Evolutionary conservation across 2,888 invertebrate species (phyloP).

Genomic region (Deroplatys truncata): DNA sequence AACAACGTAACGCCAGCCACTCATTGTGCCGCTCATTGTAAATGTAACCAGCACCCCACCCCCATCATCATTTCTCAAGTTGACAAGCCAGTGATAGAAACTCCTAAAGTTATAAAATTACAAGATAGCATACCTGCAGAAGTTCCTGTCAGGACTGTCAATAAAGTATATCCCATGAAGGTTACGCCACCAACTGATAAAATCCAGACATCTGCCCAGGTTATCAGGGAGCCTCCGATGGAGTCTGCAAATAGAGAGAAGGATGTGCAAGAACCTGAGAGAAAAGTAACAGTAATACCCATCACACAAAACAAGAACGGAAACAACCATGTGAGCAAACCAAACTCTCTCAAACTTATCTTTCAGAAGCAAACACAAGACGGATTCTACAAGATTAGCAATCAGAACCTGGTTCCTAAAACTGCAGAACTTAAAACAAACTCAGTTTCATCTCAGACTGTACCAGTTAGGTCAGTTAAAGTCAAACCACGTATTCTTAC

Average conservation of each 20-base stretch:
- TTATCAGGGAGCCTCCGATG: background rate
- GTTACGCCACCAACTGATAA: background rate
- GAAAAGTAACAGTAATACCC: background rate
- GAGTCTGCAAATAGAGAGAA: background rate
- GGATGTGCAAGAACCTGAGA: background rate
- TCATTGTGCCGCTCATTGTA: background rate
- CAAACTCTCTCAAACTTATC: constrained; percentile 45
- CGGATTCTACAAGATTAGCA: constrained; percentile 48
- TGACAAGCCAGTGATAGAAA: background rate
- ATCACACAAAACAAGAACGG: constrained; percentile 25
- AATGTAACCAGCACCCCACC: background rate
- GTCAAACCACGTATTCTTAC: constrained; percentile 3
- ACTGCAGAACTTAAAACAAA: background rate
- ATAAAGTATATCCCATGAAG: constrained; percentile 4
- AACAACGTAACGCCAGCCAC: background rate
- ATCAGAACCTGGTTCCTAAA: constrained; percentile 32
- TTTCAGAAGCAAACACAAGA: constrained; percentile 49
- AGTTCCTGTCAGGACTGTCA: background rate
- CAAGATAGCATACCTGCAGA: background rate
- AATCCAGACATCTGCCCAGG: background rate
- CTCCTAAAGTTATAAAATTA: background rate
- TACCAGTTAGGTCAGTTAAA: background rate
- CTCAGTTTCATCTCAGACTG: background rate
- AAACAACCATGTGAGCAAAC: constrained; percentile 19
- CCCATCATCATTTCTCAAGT: background rate